phyloP scores from a whole-genome alignment of 2,113 vertebrate genomes.

The Sprattus sprattus region DNA sequence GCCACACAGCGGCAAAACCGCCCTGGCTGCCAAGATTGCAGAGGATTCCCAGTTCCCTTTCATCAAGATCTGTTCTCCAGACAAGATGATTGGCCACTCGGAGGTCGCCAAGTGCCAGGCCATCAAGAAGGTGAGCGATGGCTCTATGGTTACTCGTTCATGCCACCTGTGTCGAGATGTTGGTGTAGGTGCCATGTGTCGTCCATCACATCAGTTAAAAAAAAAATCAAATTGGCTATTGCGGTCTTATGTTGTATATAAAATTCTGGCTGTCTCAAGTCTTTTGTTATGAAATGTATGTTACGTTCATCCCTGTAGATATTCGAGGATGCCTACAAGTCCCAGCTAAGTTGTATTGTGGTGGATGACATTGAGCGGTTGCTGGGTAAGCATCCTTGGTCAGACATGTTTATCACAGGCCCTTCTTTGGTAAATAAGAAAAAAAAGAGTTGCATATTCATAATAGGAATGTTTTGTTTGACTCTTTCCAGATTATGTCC shows the following conservation, averaged over 20 bases:
- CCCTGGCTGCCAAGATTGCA: slow-evolving; percentile 89
- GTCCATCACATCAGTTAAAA: not conserved
- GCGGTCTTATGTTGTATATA: not conserved
- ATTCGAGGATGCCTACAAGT: slow-evolving; percentile 97
- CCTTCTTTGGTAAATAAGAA: no score
- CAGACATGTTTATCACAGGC: not conserved
- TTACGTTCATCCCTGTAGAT: slow-evolving; percentile 71
- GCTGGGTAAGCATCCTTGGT: slow-evolving; percentile 75
- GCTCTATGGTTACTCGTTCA: not conserved
- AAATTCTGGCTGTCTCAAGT: not conserved
- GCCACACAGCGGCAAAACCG: slow-evolving; percentile 93
- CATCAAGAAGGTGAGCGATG: slow-evolving; percentile 87
- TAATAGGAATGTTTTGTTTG: not conserved
- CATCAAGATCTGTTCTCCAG: slow-evolving; percentile 98
- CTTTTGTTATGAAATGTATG: not conserved
- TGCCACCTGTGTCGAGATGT: not conserved
- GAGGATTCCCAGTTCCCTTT: slow-evolving; percentile 97
- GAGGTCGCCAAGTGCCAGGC: slow-evolving; percentile 97
- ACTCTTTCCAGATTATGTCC: slow-evolving; percentile 83
- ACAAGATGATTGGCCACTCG: slow-evolving; percentile 96
- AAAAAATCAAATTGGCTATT: not conserved
- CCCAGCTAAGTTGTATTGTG: slow-evolving; percentile 95
- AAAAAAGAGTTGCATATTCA: not conserved
- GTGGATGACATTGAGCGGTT: slow-evolving; percentile 95
- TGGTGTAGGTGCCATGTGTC: not conserved